Conservation (phyloP, 2,797 vertebrate genomes). For the Garrulus glandarius region DNA sequence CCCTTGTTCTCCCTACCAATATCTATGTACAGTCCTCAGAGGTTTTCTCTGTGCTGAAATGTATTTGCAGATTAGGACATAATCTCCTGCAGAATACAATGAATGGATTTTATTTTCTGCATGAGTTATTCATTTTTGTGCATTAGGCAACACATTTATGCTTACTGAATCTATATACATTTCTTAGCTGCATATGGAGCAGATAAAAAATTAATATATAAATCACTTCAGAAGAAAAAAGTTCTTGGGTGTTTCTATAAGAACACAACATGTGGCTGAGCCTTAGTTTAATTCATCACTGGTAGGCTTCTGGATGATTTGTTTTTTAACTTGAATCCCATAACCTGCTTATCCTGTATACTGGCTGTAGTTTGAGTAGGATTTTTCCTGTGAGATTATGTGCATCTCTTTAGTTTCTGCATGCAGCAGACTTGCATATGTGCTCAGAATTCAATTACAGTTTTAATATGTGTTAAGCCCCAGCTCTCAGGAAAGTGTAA, state of each 20-base stretch:
- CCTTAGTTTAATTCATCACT: neutral
- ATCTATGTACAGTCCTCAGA: neutral
- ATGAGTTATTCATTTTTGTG: neutral
- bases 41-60: neutral
- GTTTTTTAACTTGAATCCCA: neutral
- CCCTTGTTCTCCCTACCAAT: neutral
- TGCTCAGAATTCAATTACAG: neutral
- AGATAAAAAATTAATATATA: slow-evolving; percentile 23
- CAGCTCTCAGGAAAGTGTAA: neutral
- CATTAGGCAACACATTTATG: neutral
- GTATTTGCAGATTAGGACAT: slow-evolving; percentile 13
- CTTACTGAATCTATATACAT: neutral
- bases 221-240: neutral
- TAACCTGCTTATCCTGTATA: neutral
- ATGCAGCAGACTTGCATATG: neutral
- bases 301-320: neutral
- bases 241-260: neutral
- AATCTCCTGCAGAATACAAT: slow-evolving; percentile 21
- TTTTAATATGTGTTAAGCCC: neutral
- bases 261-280: neutral
- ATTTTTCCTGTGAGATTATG: neutral
- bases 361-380: neutral
- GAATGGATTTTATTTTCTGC: slow-evolving; percentile 33
- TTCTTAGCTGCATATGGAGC: neutral
- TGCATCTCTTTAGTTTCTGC: neutral